Percentiles rank a stretch among this genome's conserved stretches.
Conservation (phyloP, 2,797 vertebrate genomes). For the Coracias cyanogaster region DNA sequence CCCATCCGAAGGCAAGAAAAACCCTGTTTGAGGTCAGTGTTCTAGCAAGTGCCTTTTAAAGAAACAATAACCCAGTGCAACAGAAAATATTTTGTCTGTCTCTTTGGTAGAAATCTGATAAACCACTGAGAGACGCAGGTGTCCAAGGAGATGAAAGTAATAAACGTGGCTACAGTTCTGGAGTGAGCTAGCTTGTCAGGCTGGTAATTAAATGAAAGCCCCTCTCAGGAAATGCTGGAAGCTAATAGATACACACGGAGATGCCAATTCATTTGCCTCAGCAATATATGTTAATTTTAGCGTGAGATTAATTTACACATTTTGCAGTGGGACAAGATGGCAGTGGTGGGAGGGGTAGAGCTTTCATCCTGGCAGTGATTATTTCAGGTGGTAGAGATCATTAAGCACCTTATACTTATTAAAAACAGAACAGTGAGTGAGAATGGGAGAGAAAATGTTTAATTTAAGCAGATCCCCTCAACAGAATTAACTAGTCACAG, state of each 20-base stretch:
- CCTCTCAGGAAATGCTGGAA: constrained; percentile 43
- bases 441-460: not conserved
- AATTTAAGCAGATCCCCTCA: not conserved
- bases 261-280: constrained; percentile 44
- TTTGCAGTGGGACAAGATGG: constrained; percentile 2
- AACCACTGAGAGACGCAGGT: not conserved
- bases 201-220: constrained; percentile 56
- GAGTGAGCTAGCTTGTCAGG: constrained; percentile 23
- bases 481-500: not conserved
- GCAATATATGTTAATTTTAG: constrained; percentile 49
- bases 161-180: constrained; percentile 4
- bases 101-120: constrained; percentile 47
- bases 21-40: not conserved
- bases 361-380: not conserved
- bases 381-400: not conserved
- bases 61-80: constrained; percentile 34
- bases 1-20: not conserved
- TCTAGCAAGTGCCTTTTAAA: constrained; percentile 36
- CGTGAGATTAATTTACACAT: not conserved
- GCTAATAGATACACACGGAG: not conserved
- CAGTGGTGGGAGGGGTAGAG: not conserved
- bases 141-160: constrained; percentile 57
- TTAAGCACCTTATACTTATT: not conserved
- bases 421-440: not conserved
- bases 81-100: constrained; percentile 24